Evolutionary conservation across 53 echinoderm and acorn worm species (phyloP).

Genomic region (Temnopleurus reevesii): DNA sequence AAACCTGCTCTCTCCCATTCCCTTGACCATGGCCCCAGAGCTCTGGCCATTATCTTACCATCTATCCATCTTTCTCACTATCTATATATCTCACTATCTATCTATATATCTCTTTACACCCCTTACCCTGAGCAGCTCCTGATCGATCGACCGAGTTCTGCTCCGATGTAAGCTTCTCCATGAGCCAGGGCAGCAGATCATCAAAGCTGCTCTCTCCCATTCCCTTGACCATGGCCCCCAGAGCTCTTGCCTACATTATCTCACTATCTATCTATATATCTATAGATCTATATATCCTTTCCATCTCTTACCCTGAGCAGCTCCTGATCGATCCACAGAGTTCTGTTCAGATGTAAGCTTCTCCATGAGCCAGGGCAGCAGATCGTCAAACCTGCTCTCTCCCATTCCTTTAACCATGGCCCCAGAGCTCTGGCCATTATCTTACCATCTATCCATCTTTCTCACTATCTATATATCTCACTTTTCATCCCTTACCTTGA

Average conservation of each 20-base stretch:
- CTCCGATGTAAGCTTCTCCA: conserved; percentile 67
- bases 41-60: conserved; percentile 89
- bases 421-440: conserved; percentile 89
- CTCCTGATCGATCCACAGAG: conserved; percentile 95
- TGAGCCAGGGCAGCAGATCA: conserved; percentile 78
- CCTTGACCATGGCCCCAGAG: conserved; percentile 97
- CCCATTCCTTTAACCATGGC: conserved; percentile 99
- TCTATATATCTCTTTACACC: no score
- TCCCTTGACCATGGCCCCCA: conserved; percentile 96
- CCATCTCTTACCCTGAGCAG: conserved; percentile 80
- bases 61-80: no score
- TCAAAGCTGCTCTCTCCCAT: conserved; percentile 98
- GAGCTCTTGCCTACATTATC: conserved; percentile 78
- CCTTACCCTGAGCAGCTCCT: conserved; percentile 95
- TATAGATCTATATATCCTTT: not conserved
- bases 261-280: not conserved
- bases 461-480: not conserved
- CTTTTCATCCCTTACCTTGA: conserved; percentile 68
- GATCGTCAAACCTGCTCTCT: conserved; percentile 91
- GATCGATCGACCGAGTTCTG: conserved; percentile 97
- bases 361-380: conserved; percentile 98
- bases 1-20: conserved; percentile 97
- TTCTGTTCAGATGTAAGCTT: conserved; percentile 97
- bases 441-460: not conserved
- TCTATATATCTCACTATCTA: no score